A percentile compares a stretch with the other conserved stretches of the same genome.
phyloP scores from a whole-genome alignment of 2,113 vertebrate species.

The Arvicanthis niloticus region DNA sequence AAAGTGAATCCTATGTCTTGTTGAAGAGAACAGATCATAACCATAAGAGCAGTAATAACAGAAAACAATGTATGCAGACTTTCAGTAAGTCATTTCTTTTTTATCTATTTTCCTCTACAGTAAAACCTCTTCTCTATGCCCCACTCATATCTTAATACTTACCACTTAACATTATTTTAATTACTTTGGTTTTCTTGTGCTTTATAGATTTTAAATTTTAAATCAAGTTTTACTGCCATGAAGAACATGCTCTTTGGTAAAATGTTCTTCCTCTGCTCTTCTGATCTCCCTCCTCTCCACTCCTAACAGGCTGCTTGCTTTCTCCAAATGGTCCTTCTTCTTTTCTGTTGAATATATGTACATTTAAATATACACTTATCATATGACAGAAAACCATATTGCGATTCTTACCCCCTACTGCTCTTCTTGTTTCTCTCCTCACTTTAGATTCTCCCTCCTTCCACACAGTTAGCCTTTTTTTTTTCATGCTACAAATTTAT shows the following conservation, averaged over 20 bases:
- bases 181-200: background rate
- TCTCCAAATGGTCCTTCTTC: background rate
- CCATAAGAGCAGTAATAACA: background rate
- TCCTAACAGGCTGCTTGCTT: too few species aligned
- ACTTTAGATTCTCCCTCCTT: background rate
- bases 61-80: background rate
- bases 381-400: background rate
- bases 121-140: background rate
- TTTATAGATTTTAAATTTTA: background rate
- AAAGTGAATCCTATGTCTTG: background rate
- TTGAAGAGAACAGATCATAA: background rate
- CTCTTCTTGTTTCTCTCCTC: too few species aligned
- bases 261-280: background rate
- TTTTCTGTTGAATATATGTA: background rate
- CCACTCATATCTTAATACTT: background rate
- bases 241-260: background rate
- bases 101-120: background rate
- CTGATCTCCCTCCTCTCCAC: background rate
- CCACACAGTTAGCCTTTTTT: background rate
- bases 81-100: conserved; percentile 1
- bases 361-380: background rate
- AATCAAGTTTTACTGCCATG: background rate
- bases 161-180: background rate
- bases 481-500: background rate
- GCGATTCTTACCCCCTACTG: too few species aligned